These are phyloP conservation scores for Neoniphon sammara DNA, from an alignment of 2,797 vertebrate species.

Conservation along the genomic window DNA sequence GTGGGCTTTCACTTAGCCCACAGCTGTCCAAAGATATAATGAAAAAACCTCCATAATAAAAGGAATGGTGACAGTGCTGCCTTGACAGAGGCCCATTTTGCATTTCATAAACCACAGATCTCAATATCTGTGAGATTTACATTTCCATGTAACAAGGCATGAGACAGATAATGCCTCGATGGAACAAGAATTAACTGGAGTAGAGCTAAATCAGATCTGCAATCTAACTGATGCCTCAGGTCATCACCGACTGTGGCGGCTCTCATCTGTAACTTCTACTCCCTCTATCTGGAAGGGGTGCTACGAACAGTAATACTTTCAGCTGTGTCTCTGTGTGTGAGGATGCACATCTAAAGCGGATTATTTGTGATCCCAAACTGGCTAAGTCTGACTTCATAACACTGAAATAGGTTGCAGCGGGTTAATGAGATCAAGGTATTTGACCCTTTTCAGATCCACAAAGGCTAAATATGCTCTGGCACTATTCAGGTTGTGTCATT, in stretches of 20 bases:
- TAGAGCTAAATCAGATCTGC: slow-evolving; percentile 15
- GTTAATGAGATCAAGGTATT: neutral
- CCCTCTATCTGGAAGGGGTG: neutral
- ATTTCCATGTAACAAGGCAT: slow-evolving; percentile 11
- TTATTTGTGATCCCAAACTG: neutral
- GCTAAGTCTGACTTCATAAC: neutral
- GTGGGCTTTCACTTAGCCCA: no score
- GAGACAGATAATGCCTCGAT: no score
- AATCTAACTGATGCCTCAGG: slow-evolving; percentile 16
- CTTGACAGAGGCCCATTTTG: neutral
- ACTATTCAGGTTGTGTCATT: neutral
- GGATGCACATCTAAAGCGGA: neutral
- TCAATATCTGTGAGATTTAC: slow-evolving; percentile 4
- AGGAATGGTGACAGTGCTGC: no score
- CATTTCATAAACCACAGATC: neutral
- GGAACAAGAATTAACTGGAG: neutral
- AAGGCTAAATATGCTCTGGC: neutral
- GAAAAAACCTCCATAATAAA: no score
- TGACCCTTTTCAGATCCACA: neutral
- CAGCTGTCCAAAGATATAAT: no score
- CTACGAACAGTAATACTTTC: neutral
- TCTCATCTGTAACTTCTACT: slow-evolving; percentile 19
- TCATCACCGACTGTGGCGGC: neutral
- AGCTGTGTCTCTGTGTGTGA: neutral
- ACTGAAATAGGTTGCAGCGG: neutral